phyloP scores from a whole-genome alignment of 2,797 vertebrate genomes.

The Gymnopithys bicolor region DNA sequence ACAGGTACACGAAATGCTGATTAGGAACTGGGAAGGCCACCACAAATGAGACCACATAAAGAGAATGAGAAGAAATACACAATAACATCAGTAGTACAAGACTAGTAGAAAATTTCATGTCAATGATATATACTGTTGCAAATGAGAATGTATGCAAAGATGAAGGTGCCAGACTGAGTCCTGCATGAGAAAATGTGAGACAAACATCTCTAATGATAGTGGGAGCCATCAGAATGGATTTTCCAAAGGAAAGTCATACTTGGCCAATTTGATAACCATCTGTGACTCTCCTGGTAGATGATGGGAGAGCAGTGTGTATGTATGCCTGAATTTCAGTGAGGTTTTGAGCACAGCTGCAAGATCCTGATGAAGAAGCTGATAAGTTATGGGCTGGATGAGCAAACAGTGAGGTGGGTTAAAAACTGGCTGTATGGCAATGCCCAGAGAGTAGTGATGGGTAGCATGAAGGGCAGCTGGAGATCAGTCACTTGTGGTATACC shows the following conservation, averaged over 20 bases:
- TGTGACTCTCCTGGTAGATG: neutral
- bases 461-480: fast-evolving
- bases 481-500: neutral
- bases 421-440: neutral
- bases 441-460: neutral
- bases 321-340: neutral
- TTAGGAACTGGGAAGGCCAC: neutral
- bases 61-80: neutral
- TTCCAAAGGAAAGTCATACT: neutral
- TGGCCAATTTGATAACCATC: neutral
- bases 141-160: neutral
- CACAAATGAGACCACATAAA: neutral
- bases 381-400: neutral
- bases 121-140: neutral
- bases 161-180: neutral
- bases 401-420: neutral
- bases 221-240: neutral
- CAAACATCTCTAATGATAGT: neutral
- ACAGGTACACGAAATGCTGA: neutral
- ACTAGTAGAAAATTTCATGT: neutral
- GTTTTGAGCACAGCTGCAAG: neutral
- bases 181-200: neutral
- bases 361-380: neutral
- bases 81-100: neutral
- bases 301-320: neutral